These are phyloP conservation scores for Eremophila alpestris DNA, from an alignment of 2,797 vertebrate species.

Conservation along the genomic window DNA sequence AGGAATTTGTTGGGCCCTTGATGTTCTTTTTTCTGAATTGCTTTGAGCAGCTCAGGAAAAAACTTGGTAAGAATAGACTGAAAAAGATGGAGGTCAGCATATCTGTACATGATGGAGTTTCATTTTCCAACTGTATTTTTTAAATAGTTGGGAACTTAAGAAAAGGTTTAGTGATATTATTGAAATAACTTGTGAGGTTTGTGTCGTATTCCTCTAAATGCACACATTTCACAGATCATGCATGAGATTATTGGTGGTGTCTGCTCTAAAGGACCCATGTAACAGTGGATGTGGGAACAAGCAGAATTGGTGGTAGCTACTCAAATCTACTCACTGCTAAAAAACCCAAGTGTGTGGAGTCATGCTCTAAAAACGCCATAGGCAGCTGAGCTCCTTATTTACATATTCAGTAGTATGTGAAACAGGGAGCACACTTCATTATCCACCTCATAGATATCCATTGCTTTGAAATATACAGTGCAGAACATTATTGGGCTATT, in stretches of 20 bases:
- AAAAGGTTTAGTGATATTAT: not conserved
- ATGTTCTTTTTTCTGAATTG: not conserved
- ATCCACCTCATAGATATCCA: not conserved
- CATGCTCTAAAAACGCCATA: not conserved
- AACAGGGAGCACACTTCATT: not conserved
- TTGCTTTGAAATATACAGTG: not conserved
- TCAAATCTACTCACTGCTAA: not conserved
- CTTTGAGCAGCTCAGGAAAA: not conserved
- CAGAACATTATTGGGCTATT: not conserved
- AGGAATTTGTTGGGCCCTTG: not conserved
- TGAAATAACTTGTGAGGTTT: not conserved
- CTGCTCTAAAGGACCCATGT: not conserved
- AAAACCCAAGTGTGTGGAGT: fast-evolving
- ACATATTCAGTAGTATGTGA: not conserved
- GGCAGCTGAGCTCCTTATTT: not conserved
- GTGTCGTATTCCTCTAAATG: not conserved
- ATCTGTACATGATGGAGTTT: fast-evolving
- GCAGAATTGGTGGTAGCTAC: not conserved
- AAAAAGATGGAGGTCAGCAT: not conserved
- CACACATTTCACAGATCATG: not conserved
- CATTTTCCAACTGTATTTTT: not conserved
- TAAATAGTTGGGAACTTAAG: not conserved
- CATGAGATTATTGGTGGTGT: not conserved
- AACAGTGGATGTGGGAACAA: not conserved
- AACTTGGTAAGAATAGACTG: not conserved